phyloP scores from a whole-genome alignment of 1,140 invertebrate species.

The Gonatopus flavifemur region DNA sequence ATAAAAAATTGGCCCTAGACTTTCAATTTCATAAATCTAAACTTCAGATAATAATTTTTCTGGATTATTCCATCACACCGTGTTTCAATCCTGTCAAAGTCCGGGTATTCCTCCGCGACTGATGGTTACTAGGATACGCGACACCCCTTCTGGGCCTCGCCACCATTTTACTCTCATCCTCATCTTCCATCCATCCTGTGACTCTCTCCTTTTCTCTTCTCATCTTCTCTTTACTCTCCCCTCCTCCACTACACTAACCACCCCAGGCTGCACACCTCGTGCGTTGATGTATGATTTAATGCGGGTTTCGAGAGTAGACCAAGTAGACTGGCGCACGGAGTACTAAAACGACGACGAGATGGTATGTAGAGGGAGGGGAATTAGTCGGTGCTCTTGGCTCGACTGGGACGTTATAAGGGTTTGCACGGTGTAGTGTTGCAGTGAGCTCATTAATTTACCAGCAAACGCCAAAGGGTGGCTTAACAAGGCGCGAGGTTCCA shows the following conservation, averaged over 20 bases:
- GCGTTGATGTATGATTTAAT: slow-evolving; percentile 56
- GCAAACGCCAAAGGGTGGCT: slow-evolving; percentile 50
- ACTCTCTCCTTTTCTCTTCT: slow-evolving; percentile 32
- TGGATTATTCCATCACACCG: not conserved
- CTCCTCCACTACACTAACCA: slow-evolving; percentile 12
- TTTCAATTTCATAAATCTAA: no score
- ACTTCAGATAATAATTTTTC: not conserved
- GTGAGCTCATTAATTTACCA: slow-evolving; percentile 57
- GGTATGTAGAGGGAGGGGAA: not conserved
- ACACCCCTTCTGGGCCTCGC: slow-evolving; percentile 21
- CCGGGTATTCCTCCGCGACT: slow-evolving; percentile 15
- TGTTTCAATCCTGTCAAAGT: slow-evolving; percentile 18
- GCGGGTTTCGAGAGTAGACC: slow-evolving; percentile 47
- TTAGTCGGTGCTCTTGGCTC: slow-evolving; percentile 8
- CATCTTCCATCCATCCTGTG: no score
- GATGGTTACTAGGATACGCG: slow-evolving; percentile 42
- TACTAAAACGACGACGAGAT: slow-evolving; percentile 7
- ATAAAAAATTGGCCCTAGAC: no score
- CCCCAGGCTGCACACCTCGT: slow-evolving; percentile 30
- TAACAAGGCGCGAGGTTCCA: slow-evolving; percentile 51
- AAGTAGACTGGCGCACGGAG: slow-evolving; percentile 37
- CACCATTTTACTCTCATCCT: no score
- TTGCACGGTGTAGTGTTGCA: slow-evolving; percentile 52
- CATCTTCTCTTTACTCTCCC: slow-evolving; percentile 5
- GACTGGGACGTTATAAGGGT: slow-evolving; percentile 45